Evolutionary conservation across 2,113 vertebrate genomes (phyloP), one percentile per base, ranked within the genome.

Genomic region (Actinemys pallida): DNA sequence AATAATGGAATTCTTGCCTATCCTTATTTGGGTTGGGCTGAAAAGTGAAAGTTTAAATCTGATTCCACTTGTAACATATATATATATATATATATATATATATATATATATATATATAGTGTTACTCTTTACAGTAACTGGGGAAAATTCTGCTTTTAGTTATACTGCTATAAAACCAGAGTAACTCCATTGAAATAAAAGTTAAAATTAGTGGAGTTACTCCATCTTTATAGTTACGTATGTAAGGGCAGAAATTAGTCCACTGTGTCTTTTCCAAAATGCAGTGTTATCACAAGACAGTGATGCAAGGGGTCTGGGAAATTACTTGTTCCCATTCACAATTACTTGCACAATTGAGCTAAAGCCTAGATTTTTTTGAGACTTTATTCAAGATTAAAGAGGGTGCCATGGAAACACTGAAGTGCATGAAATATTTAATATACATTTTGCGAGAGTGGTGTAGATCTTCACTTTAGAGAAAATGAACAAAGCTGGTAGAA

Each of bases 331-430:
- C 76, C 82, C 96, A 95, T 94, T 94, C 72, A 91, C 50, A 75
- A 87, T 90, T 96, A 92, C 93, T 96, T 95, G 50, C 79, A 90
- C 42, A 91, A 93, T 96, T 97, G 96, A 92, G 24, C 83, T 93
- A 84, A 52, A 96, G 13, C 50, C 56, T 88, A 94, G n/a, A 95
- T 93, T 90, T 80, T 27, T 87, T 24, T 5, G 25, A 94, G 80
- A 91, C 86, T 57, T 84, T 86, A 12, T 45, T 54, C 81, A 65
- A 96, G 93, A 87, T 97, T 97, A 96, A 97, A 96, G 81, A 59
- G 95, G 96, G 49, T 57, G 42, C 7, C 19, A 42, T 90, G 87
- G 62, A 94, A 96, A 86, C 78, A 9, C 5, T 87, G 54, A 92
- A 14, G 12, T 94, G 82, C 86, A 39, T 82, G 22, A 96, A 93